phyloP scores from a whole-genome alignment of 2,888 invertebrate genomes.

The Acleris literana region DNA sequence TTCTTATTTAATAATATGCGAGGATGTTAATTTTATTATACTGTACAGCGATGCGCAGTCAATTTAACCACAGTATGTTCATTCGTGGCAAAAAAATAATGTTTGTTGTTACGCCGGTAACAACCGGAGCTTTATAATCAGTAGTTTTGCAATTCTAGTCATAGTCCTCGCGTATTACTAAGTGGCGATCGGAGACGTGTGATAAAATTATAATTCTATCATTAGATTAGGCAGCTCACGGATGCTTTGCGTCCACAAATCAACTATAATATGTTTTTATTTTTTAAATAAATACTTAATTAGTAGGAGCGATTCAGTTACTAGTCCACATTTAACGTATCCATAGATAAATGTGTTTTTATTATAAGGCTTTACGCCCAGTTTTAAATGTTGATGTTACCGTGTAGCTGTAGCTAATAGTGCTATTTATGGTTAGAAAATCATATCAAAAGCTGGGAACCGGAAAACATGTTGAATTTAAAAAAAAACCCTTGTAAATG shows the following conservation, averaged over 20 bases:
- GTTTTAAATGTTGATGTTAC: not conserved
- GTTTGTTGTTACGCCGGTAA: no score
- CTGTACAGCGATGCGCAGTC: not conserved
- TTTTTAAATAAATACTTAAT: not conserved
- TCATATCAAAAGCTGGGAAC: slow-evolving; percentile 5
- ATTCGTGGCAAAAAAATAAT: no score
- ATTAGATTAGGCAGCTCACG: slow-evolving; percentile 42
- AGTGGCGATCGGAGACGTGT: slow-evolving; percentile 43
- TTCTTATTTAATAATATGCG: slow-evolving; percentile 31
- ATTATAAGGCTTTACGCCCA: not conserved
- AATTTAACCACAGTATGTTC: no score
- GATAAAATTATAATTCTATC: slow-evolving; percentile 51
- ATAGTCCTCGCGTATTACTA: slow-evolving; percentile 25
- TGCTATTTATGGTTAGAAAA: not conserved
- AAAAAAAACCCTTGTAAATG: not conserved
- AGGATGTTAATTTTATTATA: not conserved
- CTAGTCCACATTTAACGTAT: not conserved
- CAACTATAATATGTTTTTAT: not conserved
- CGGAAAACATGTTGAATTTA: not conserved
- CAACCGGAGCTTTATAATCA: no score
- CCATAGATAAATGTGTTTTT: no score
- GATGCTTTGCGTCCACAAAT: slow-evolving; percentile 17
- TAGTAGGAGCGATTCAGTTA: not conserved
- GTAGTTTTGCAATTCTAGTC: not conserved
- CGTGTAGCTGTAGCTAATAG: slow-evolving; percentile 1